phyloP scores from a whole-genome alignment of 1,140 invertebrate species.

The Psix sp. region DNA sequence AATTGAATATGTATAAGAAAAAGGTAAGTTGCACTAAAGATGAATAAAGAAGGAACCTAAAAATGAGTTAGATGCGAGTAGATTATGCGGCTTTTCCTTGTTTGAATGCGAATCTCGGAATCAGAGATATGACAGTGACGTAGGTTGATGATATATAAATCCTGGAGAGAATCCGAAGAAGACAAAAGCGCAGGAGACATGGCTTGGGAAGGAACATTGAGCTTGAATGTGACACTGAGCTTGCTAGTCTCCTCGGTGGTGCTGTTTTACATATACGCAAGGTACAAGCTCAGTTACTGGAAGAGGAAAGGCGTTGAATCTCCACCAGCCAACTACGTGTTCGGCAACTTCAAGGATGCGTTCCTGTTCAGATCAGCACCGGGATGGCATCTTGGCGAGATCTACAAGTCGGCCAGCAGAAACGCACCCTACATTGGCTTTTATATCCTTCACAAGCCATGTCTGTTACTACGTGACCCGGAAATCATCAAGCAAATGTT shows the following conservation, averaged over 20 bases:
- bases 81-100: slow-evolving; percentile 16
- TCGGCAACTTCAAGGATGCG: slow-evolving; percentile 66
- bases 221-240: slow-evolving; percentile 13
- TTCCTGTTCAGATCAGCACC: slow-evolving; percentile 54
- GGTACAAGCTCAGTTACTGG: slow-evolving; percentile 66
- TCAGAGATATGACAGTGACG: slow-evolving; percentile 25
- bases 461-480: slow-evolving; percentile 60
- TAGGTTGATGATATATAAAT: slow-evolving; percentile 43
- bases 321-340: slow-evolving; percentile 58
- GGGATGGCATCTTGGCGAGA: slow-evolving; percentile 70
- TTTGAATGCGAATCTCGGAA: slow-evolving; percentile 17
- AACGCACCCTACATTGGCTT: slow-evolving; percentile 52
- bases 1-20: too few species aligned
- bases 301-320: slow-evolving; percentile 61
- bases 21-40: too few species aligned
- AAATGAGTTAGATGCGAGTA: too few species aligned
- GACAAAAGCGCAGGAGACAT: slow-evolving; percentile 5
- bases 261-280: slow-evolving; percentile 54
- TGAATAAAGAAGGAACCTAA: too few species aligned
- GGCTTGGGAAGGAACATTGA: slow-evolving; percentile 13
- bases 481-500: slow-evolving; percentile 70
- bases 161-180: slow-evolving; percentile 12
- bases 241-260: slow-evolving; percentile 5
- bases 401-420: slow-evolving; percentile 49
- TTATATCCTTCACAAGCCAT: slow-evolving; percentile 68